Base-by-base conservation (phyloP, 2,797 vertebrate genomes). In the Rhadinocentrus ornatus region DNA sequence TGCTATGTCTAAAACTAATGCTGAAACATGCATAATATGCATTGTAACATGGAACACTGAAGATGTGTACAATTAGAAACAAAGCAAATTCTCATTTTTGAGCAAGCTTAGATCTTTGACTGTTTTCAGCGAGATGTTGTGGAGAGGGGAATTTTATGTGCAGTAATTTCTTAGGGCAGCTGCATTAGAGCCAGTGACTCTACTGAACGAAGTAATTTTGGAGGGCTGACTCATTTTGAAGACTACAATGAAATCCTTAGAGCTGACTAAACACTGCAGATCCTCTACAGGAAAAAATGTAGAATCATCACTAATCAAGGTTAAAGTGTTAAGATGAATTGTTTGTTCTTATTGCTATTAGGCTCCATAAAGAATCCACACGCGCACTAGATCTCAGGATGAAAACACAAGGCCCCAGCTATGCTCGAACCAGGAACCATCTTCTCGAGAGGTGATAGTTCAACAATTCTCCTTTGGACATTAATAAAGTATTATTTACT, bases 1-100 rank as follows among this genome's bases (percentile, higher is more conserved):
- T 48, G 15, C 46, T 27, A 53, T 46, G 29, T 66, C 39, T 39
- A 37, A 8, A 61, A 57, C 29, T 66, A 70, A 65, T 80, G 54
- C 68, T 74, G 48, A 50, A 48, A 12, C n/a, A 50, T 50, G 48
- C 9, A 24, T 50, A n/a, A 48, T 4, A 8, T n/a, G 20, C 18
- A 46, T 46, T n/a, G 20, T 2, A n/a, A 46, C 20, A 8, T n/a
- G 44, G 1, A n/a, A 46, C 18, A n/a, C 15, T 3, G 11, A 41
- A 5, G 4, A 3, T 41, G 10, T 35, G 34, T 41, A 16, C 13
- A 18, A 16, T 13, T 16, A 39, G 3, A 16, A 20, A 44, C 41
- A 44, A 6, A 18, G 41, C 41, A 44, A 44, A 44, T 7, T 18
- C 41, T 20, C 13, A 15, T 41, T 41, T 41, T 41, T 41, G 39